Evolutionary conservation across 2,888 invertebrate species (phyloP).

Genomic region (Pyrgus malvae): DNA sequence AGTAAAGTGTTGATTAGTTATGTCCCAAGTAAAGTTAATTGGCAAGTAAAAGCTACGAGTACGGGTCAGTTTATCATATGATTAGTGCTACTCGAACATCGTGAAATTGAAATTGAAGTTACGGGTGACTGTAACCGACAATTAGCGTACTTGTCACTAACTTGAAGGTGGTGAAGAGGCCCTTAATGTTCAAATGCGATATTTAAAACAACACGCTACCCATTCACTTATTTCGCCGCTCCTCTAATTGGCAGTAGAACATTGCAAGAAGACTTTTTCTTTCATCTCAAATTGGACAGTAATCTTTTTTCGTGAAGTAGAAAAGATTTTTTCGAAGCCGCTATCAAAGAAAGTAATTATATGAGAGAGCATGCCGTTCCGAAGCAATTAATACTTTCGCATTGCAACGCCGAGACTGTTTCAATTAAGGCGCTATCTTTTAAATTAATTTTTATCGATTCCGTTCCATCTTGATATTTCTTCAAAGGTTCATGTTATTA

Average conservation of each 20-base stretch:
- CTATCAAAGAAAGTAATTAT: conserved; percentile 17
- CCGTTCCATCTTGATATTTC: background rate
- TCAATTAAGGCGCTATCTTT: conserved; percentile 13
- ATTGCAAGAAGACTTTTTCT: background rate
- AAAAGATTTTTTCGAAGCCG: conserved; percentile 12
- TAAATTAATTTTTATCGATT: conserved; percentile 16
- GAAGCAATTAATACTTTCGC: conserved; percentile 21
- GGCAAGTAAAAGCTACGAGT: too few relatives aligned
- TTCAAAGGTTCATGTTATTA: background rate
- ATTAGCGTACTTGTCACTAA: too few relatives aligned
- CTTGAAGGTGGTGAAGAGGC: too few relatives aligned
- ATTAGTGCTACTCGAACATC: too few relatives aligned
- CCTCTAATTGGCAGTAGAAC: background rate
- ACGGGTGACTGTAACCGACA: too few relatives aligned
- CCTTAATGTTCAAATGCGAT: too few relatives aligned
- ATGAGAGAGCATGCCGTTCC: conserved; percentile 12
- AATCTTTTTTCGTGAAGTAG: conserved; percentile 1
- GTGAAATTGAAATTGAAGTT: too few relatives aligned
- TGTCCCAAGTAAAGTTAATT: too few relatives aligned
- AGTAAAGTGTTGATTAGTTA: too few relatives aligned
- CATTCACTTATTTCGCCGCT: too few relatives aligned
- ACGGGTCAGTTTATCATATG: too few relatives aligned
- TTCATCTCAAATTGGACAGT: background rate
- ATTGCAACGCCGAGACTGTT: conserved; percentile 14
- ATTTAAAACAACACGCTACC: too few relatives aligned